A percentile compares a stretch with the other conserved stretches of the same genome.
Conservation (phyloP, 2,113 vertebrate species). For the Chiloscyllium plagiosum region DNA sequence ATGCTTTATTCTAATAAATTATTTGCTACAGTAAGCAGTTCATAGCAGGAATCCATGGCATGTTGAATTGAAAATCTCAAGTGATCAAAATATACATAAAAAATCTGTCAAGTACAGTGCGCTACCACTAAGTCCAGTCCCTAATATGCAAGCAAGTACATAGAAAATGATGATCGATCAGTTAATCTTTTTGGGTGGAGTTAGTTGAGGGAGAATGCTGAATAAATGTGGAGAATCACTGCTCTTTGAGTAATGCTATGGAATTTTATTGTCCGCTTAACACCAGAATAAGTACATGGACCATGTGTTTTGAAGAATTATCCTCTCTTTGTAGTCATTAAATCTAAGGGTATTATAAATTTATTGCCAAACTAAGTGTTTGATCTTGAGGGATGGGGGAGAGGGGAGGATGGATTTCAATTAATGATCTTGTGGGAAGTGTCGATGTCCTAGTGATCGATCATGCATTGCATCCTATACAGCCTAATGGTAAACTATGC, state of each 20-base stretch:
- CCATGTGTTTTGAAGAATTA: not conserved
- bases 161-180: not conserved
- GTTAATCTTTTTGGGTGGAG: not conserved
- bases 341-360: not conserved
- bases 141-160: not conserved
- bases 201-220: not conserved
- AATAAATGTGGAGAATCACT: not conserved
- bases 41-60: not conserved
- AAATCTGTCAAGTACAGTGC: not conserved
- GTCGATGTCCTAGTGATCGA: not conserved
- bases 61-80: not conserved
- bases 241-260: not conserved
- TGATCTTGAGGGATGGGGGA: not conserved
- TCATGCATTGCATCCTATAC: not conserved
- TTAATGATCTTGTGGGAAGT: not conserved
- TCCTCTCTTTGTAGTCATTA: not conserved
- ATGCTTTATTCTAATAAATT: not conserved
- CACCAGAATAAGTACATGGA: constrained; percentile 4
- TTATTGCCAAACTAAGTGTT: too few species aligned
- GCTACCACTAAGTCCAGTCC: not conserved
- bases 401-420: not conserved
- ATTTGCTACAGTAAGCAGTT: not conserved
- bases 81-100: not conserved
- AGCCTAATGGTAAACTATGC: not conserved
- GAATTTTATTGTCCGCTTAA: not conserved